Evolutionary conservation across 2,888 invertebrate species (phyloP), one percentile per base, ranked within the genome.

Genomic region (Tetranychus piercei): DNA sequence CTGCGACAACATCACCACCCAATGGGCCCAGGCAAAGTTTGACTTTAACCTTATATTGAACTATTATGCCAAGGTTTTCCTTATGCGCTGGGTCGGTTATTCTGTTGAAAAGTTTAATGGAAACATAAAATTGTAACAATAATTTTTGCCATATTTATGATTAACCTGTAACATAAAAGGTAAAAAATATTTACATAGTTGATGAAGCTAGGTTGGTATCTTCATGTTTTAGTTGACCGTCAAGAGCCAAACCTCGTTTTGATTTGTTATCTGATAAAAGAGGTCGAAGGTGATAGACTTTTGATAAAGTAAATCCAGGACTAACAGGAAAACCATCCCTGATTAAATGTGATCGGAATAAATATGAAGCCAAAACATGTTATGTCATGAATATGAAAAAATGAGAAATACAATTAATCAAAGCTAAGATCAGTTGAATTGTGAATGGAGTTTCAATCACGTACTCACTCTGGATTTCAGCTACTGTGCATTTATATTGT

Each of bases 401-500:
- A n/a, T 15, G 15, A 55, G 9, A 15, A 6, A 9, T 6, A 55
- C 9, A 15, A 55, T 15, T 15, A 55, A 55, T 15, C 15, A 45
- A 20, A n/a, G 55, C 55, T 20, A 22, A 74, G 11, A 45, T 72
- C 73, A 74, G 9, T 67, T 9, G 1, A 23, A n/a, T 67, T 2
- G 5, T 0, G 9, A 11, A 22, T 15, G 22, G 23, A 22, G 2
- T 22, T 11, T 67, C 67, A 67, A 91, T 55, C 55, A 55, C 94
- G 89, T 87, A 95, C 92, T 95, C 96, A 87, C 93, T 94, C 84
- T 99, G 99, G 66, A 90, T 88, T 85, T 97, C 96, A 69, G 97
- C 97, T 76, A 99, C 97, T 79, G 93, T 94, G 84, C 97, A 99
- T 84, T 97, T 97, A 86, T 99, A 99, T 85, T 96, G 96, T 77